Evolutionary conservation across 2,888 invertebrate genomes (phyloP).

Genomic region (Linnaemya tessellans): DNA sequence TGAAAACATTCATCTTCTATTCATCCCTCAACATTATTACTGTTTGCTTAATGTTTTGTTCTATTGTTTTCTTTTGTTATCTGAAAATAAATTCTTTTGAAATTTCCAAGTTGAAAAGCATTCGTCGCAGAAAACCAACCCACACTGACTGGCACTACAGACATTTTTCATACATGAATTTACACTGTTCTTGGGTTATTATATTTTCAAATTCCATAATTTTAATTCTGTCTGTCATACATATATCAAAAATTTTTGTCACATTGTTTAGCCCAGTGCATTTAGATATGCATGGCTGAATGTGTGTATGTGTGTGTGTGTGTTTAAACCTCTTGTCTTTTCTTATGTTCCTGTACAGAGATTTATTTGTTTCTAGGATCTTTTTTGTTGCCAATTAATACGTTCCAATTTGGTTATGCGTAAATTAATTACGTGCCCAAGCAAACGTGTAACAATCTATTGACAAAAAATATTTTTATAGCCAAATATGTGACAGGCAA

Average conservation of each 20-base stretch:
- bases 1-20: constrained; percentile 2
- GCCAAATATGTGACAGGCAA: too few relatives aligned
- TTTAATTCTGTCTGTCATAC: constrained; percentile 54
- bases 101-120: constrained; percentile 33
- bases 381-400: constrained; percentile 24
- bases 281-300: neutral
- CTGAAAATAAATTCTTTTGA: constrained; percentile 56
- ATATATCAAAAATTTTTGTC: constrained; percentile 21
- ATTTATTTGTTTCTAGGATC: constrained; percentile 24
- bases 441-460: neutral
- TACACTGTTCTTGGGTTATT: constrained; percentile 16
- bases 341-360: neutral
- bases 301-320: neutral
- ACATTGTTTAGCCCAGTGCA: constrained; percentile 1
- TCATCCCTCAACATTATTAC: constrained; percentile 14
- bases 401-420: constrained; percentile 43
- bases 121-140: constrained; percentile 43
- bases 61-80: constrained; percentile 44
- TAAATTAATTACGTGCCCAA: constrained; percentile 40
- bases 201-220: constrained; percentile 61
- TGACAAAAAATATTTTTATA: too few relatives aligned
- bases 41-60: constrained; percentile 36
- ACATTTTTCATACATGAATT: neutral
- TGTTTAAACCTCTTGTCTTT: neutral
- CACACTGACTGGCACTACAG: constrained; percentile 7